Percentiles rank a stretch among this genome's conserved stretches.
phyloP scores from a whole-genome alignment of 2,113 vertebrate genomes.

The Hippotragus niger region DNA sequence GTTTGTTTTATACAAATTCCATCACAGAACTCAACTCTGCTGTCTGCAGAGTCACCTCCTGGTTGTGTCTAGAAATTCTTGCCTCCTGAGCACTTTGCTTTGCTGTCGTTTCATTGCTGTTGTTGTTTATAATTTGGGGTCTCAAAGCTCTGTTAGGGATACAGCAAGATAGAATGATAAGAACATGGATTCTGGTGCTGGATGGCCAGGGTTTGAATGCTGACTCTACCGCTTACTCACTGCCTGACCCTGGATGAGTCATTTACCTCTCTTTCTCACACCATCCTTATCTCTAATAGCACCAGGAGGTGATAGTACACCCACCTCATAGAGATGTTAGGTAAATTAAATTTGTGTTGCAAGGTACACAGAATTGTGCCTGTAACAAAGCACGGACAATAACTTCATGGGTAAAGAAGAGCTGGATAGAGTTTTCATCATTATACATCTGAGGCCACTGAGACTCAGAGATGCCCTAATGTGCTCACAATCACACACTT shows the following conservation, averaged over 20 bases:
- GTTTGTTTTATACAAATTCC: not conserved
- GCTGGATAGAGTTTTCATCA: not conserved
- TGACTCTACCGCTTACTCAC: too few species aligned
- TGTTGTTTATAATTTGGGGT: too few species aligned
- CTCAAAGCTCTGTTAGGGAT: not conserved
- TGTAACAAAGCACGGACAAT: not conserved
- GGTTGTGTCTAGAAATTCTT: not conserved
- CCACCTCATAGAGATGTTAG: not conserved
- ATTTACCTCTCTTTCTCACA: not conserved
- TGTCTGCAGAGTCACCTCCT: not conserved
- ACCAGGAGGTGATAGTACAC: not conserved
- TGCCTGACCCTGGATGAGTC: accelerated
- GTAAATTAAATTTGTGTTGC: not conserved
- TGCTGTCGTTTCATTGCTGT: too few species aligned
- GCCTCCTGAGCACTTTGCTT: not conserved
- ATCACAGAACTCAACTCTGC: not conserved
- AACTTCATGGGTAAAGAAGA: not conserved
- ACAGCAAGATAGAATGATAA: not conserved
- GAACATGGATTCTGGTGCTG: not conserved
- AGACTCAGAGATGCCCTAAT: not conserved
- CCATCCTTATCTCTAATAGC: not conserved
- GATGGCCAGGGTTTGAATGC: not conserved
- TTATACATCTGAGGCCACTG: accelerated
- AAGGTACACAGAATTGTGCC: not conserved
- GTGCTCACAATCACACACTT: not conserved